Base-by-base conservation (phyloP, 2,113 vertebrate genomes). In the Sula dactylatra region DNA sequence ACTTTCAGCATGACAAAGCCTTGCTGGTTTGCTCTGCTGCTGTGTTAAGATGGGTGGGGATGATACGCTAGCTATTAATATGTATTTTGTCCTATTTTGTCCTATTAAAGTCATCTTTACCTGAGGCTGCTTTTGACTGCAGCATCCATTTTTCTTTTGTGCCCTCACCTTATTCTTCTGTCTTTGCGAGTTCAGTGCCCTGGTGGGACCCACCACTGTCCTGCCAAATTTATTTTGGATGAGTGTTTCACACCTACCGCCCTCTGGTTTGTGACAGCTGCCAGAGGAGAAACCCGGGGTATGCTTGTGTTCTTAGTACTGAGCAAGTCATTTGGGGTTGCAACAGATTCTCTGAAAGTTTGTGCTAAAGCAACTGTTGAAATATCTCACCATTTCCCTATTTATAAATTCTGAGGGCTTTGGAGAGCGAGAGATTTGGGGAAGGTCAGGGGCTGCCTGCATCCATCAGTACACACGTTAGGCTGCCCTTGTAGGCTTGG, bases 41-140 rank as follows among this genome's bases (percentile, higher is more conserved):
- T 52, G 13, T 40, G 66, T 76, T 85, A 32, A 67, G 70, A 55
- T 47, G 32, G n/a, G 61, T 56, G 59, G 34, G 26, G n/a, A 84
- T 0, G 4, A 71, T 50, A 70, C 0, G 0, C 50, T 58, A 1
- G 2, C 14, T 74, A 84, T 94, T 91, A 94, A 88, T 73, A 78
- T 61, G 67, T 58, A 83, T 88, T 88, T 72, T n/a, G n/a, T n/a
- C n/a, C n/a, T n/a, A n/a, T n/a, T n/a, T 87, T 90, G 67, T 72
- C 84, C 84, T 84, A 84, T 82, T 90, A 91, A 88, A 85, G 58
- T 89, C 82, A 59, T 72, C 58, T 87, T 91, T 69, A 95, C 74
- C 66, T 61, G 50, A 74, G 55, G 22, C 74, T 87, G 62, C 72
- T 71, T 65, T 74, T 87, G 70, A 71, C 44, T 72, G 54, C 54